These are phyloP conservation scores for Metopolophium dirhodum DNA, from an alignment of 1,140 invertebrate species.

Conservation along the genomic window DNA sequence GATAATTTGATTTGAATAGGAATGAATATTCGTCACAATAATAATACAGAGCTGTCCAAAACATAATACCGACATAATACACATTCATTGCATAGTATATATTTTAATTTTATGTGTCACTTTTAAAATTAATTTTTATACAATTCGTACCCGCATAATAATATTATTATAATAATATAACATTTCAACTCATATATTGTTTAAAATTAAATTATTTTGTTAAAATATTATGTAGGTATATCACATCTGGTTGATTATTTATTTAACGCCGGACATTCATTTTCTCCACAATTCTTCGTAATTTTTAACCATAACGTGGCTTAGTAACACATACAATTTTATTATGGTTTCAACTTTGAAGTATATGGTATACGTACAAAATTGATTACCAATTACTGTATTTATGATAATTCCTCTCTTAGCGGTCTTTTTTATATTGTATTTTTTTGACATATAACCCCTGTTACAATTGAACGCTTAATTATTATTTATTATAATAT, in stretches of 20 bases:
- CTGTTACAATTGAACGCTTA: neutral
- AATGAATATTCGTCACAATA: neutral
- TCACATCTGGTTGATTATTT: neutral
- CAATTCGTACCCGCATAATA: neutral
- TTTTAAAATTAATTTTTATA: slow-evolving; percentile 9
- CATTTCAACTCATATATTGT: neutral
- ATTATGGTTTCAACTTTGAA: neutral
- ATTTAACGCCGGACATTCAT: neutral
- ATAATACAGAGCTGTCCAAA: neutral
- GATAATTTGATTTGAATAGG: neutral
- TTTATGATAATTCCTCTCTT: neutral
- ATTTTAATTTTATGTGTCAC: neutral
- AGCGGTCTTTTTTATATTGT: no score
- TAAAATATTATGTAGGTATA: neutral
- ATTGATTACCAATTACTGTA: neutral
- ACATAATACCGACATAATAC: neutral
- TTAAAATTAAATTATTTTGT: neutral
- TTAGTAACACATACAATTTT: neutral
- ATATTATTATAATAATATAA: neutral
- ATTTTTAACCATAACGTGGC: neutral
- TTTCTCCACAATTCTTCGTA: neutral
- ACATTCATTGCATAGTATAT: neutral
- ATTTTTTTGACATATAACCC: neutral
- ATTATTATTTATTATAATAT: neutral
- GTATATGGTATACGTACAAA: neutral